Base-by-base conservation (phyloP, 2,888 invertebrate species). In the Calliphora vomitoria region DNA sequence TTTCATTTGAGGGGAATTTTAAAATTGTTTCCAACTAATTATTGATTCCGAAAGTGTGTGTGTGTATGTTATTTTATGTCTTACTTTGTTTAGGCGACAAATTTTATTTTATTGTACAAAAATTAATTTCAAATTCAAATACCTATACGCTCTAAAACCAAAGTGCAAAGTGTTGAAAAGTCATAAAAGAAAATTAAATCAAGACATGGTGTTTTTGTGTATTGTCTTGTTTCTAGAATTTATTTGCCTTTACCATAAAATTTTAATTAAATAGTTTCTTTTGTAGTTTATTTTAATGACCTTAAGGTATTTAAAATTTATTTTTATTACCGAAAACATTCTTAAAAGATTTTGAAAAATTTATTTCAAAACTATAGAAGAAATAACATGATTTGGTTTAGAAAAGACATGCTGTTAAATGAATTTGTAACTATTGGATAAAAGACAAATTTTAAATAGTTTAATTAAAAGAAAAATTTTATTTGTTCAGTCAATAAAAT, bases 131-230 rank as follows among this genome's bases (percentile, higher is more conserved):
- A 31, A 72, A 53, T 72, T 41, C 13, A 31, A 72, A 53, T 72
- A 31, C 25, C 35, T 41, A 60, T 31, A 31, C 5, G 25, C 20
- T 72, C 53, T 47, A 18, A 55, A 75, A 79, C 58, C 79, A 68
- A 75, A 82, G 80, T 86, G 83, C 83, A 75, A 86, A 86, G 82
- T 83, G 80, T 80, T 82, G 69, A 75, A 44, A 79, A 74, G 82
- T 69, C 38, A 64, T 64, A 64, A 53, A 82, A 58, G 2, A 25
- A 25, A 25, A 1, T 35, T 38, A 31, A 72, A 66, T 74, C 35
- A 74, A 64, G 20, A 82, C 38, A 4, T 53, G 25, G 3, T 20
- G n/a, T 11, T 13, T 18, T 31, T 11, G 13, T 11, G 11, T 44
- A 13, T 44, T 62, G 69, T 69, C 8, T 47, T 60, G 18, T 58